A percentile compares a stretch with the other conserved stretches of the same genome.
Evolutionary conservation across 2,888 invertebrate species (phyloP).

Genomic region (Rotaria sp.): DNA sequence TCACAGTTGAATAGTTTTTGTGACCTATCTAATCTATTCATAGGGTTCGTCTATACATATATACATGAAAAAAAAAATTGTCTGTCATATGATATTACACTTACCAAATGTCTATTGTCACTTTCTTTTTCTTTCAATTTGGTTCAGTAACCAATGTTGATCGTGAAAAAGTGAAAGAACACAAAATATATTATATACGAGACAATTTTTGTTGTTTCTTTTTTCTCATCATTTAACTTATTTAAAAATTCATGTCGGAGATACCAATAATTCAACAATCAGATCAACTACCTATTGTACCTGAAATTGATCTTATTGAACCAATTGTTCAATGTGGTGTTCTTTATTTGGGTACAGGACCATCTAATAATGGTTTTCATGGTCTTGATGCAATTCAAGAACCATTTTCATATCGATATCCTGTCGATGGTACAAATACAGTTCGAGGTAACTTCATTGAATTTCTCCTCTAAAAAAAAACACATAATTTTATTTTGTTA

Average conservation of each 20-base stretch:
- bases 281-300: not conserved
- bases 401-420: slow-evolving; percentile 21
- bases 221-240: not conserved
- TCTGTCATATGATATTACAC: not conserved
- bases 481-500: not conserved
- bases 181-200: not conserved
- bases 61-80: not conserved
- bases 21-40: not conserved
- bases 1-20: not conserved
- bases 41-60: not conserved
- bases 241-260: not conserved
- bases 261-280: not conserved
- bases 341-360: not conserved
- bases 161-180: not conserved
- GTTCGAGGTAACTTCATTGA: not conserved
- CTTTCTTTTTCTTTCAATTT: not conserved
- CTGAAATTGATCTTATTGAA: not conserved
- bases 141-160: not conserved
- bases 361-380: not conserved
- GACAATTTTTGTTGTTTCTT: not conserved
- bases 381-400: slow-evolving; percentile 15
- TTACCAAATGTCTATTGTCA: too few species aligned
- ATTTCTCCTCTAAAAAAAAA: not conserved
- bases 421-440: slow-evolving; percentile 27
- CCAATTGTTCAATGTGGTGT: slow-evolving; percentile 22